Base-by-base conservation (phyloP, 2,888 invertebrate species). In the Dicycla oo region DNA sequence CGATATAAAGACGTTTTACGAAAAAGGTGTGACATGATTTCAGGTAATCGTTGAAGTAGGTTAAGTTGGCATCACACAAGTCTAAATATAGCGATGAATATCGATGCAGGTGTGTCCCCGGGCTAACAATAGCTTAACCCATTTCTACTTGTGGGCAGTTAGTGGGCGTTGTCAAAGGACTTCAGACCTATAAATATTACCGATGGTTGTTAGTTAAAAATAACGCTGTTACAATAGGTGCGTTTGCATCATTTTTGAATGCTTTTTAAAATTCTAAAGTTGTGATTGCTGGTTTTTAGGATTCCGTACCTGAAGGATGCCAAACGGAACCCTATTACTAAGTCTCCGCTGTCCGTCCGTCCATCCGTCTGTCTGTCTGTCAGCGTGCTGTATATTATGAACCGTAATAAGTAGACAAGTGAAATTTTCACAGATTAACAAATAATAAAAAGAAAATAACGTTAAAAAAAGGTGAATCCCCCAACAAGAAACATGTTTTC, bases 91-190 rank as follows among this genome's bases (percentile, higher is more conserved):
- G 63, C 51, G 7, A 10, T 60, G 54, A 69, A 57, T 82, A 73
- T 76, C 69, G 71, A 74, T 73, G 34, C 54, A 66, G 60, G 61
- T 65, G 30, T 53, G 30, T 53, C 62, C 63, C 26, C 49, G 40
- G 45, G 26, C 74, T 74, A 74, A 80, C 43, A 74, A 79, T 80
- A 80, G 40, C 62, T 43, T 66, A 64, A 66, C 79, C 79, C 67
- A 69, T 57, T 78, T 84, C 65, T 61, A 45, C 58, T 34, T 30
- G 45, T 23, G 57, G 56, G 34, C 43, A 38, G 43, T 53, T 34
- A 23, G 45, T 23, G 57, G 56, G 34, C 43, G 43, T 47, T 53
- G 30, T 69, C 13, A 49, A 51, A 40, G 47, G 13, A 65, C 4
- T 15, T 47, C 10, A 10, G 13, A 40, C 15, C 8, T 30, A 20